Conservation (phyloP, 92 coral and sea anemone species). For the Plumapathes pennacea region DNA sequence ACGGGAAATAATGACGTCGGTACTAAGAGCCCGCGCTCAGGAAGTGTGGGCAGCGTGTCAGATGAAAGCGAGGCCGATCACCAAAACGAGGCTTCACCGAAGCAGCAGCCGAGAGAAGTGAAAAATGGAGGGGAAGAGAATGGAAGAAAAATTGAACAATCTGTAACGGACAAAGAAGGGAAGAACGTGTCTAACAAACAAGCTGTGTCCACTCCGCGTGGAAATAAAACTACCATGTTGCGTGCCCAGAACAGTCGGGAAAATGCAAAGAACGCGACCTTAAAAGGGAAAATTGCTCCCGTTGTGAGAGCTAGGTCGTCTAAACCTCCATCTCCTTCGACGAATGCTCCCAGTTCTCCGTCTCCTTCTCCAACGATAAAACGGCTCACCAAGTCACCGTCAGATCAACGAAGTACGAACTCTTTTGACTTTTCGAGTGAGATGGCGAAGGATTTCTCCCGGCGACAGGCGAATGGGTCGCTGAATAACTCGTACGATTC, state of each 20-base stretch:
- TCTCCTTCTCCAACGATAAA: slow-evolving; percentile 24
- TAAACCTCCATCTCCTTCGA: slow-evolving; percentile 12
- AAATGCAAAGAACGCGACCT: slow-evolving; percentile 46
- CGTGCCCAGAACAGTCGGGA: slow-evolving; percentile 72
- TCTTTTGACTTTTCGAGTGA: background rate
- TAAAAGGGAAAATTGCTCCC: slow-evolving; percentile 10
- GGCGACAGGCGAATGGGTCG: slow-evolving; percentile 9
- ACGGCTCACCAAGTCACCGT: slow-evolving; percentile 32
- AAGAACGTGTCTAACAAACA: slow-evolving; percentile 26
- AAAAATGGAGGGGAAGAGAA: slow-evolving; percentile 29
- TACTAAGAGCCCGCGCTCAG: slow-evolving; percentile 39
- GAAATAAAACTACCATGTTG: slow-evolving; percentile 75
- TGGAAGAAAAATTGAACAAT: slow-evolving; percentile 17
- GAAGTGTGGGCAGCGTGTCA: slow-evolving; percentile 61
- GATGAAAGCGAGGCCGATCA: slow-evolving; percentile 72
- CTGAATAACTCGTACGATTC: slow-evolving; percentile 3
- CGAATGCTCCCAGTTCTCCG: slow-evolving; percentile 2
- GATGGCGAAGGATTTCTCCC: slow-evolving; percentile 6
- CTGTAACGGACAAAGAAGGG: slow-evolving; percentile 38
- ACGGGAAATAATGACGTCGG: no score
- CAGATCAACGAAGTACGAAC: no score
- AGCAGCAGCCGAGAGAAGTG: slow-evolving; percentile 24
- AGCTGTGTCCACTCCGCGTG: slow-evolving; percentile 60
- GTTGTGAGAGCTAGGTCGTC: slow-evolving; percentile 7
- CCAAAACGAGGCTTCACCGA: slow-evolving; percentile 42